Percentiles rank a stretch among this genome's conserved stretches.
phyloP scores from a whole-genome alignment of 2,888 invertebrate genomes.

The Pristionchus arcanus region DNA sequence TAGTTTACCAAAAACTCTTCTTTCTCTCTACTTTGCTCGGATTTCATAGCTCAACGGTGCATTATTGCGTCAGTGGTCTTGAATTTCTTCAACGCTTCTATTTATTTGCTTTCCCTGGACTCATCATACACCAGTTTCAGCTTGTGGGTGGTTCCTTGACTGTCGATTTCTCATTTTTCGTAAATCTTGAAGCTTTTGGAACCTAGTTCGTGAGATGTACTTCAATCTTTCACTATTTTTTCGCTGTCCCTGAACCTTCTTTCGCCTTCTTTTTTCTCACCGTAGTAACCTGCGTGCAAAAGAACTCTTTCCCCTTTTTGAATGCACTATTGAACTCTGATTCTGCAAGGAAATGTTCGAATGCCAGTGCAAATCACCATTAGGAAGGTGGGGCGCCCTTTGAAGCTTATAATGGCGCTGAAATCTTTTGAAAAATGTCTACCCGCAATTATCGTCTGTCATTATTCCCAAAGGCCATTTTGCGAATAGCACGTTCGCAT shows the following conservation, averaged over 20 bases:
- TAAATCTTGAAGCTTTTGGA: too few species aligned
- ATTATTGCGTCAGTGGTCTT: background rate
- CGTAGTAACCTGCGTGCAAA: too few species aligned
- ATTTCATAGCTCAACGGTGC: background rate
- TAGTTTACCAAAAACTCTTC: too few species aligned
- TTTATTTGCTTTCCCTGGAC: background rate
- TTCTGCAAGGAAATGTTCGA: background rate
- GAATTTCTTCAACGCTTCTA: background rate
- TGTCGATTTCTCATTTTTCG: too few species aligned
- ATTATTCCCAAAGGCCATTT: background rate
- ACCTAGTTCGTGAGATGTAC: too few species aligned
- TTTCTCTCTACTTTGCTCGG: slow-evolving; percentile 5
- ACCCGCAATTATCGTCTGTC: background rate
- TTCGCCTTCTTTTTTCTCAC: too few species aligned
- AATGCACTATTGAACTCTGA: too few species aligned
- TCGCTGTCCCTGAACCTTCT: too few species aligned
- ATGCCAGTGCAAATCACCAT: background rate
- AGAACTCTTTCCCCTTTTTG: too few species aligned
- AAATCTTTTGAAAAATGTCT: background rate
- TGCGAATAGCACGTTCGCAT: background rate
- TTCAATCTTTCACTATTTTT: too few species aligned
- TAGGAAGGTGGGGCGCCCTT: background rate
- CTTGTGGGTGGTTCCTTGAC: background rate
- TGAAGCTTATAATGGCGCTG: background rate
- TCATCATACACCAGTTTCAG: background rate